These are phyloP conservation scores for Charanyca ferruginea DNA, from an alignment of 2,888 invertebrate species.

Conservation along the genomic window DNA sequence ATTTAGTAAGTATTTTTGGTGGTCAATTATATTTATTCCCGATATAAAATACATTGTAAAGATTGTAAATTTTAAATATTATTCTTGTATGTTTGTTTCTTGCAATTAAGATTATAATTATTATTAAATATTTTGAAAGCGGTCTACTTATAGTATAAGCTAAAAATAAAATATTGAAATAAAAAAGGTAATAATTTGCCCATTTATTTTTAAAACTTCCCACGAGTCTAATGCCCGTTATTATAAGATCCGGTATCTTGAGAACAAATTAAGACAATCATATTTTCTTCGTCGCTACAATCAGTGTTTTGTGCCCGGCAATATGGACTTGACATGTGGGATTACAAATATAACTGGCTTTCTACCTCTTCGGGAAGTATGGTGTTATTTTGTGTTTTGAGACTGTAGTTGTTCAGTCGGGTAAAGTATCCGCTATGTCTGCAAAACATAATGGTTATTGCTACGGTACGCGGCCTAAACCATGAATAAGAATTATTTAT, in stretches of 20 bases:
- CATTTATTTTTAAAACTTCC: not conserved
- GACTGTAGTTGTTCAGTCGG: too few relatives aligned
- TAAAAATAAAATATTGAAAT: not conserved
- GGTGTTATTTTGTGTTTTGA: not conserved
- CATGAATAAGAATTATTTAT: too few relatives aligned
- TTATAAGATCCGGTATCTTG: constrained; percentile 38
- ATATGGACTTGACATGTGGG: not conserved
- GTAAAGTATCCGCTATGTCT: too few relatives aligned
- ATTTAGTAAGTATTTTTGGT: too few relatives aligned
- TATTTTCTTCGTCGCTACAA: not conserved
- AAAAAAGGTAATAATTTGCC: not conserved
- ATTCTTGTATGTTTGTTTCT: too few relatives aligned
- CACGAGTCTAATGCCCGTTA: constrained; percentile 25
- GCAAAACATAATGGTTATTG: too few relatives aligned
- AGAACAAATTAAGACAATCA: constrained; percentile 21
- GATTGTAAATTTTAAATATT: too few relatives aligned
- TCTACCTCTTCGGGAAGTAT: not conserved
- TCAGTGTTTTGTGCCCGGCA: not conserved
- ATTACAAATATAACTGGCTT: not conserved
- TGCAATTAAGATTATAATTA: too few relatives aligned
- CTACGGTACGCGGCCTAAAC: too few relatives aligned
- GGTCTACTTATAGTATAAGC: not conserved
- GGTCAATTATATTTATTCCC: too few relatives aligned
- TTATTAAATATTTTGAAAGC: constrained; percentile 5
- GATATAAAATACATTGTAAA: too few relatives aligned